Base-by-base conservation (phyloP, 2,797 vertebrate species). In the Chaetophractus vellerosus region DNA sequence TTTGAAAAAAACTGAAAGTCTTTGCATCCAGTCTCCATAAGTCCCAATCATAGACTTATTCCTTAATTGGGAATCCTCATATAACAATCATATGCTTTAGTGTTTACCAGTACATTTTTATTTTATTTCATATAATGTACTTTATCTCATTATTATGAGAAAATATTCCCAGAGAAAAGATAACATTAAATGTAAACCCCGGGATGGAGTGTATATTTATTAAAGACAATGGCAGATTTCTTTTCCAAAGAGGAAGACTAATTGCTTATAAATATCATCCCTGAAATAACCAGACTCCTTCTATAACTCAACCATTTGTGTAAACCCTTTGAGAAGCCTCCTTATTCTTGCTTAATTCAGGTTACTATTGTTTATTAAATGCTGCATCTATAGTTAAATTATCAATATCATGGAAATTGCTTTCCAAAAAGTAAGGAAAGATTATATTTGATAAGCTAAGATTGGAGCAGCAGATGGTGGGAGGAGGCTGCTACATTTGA, bases 231-330 rank as follows among this genome's bases (percentile, higher is more conserved):
- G 4, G 8, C 4, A 33, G 21, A 69, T 76, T 21, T 88, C 9
- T 12, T 68, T 85, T 28, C 28, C 21, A 41, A 91, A 95, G 41
- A 83, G 66, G n/a, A 91, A 41, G 28, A 68, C 55, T 55, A 80
- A n/a, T 41, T 36, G 11, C 24, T 95, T 72, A 15, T 11, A 4
- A 31, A 21, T 85, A 41, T 75, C 69, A 63, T 38, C 64, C 50
- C 31, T 26, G 88, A 76, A 57, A 88, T 31, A 85, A 74, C 11
- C 64, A 63, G 28, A 45, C 48, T 88, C 16, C 95, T 79, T 88
- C 50, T 84, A 93, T 3, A 91, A 93, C 1, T 8, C 23, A 79
- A 28, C 14, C 12, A 61, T 33, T 5, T n/a, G 9, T 55, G 52
- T 55, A 63, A 75, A 33, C 14, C 18, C 66, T 74, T 88, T 75